Base-by-base conservation (phyloP, 1,140 invertebrate genomes). In the Drosophila leontia region DNA sequence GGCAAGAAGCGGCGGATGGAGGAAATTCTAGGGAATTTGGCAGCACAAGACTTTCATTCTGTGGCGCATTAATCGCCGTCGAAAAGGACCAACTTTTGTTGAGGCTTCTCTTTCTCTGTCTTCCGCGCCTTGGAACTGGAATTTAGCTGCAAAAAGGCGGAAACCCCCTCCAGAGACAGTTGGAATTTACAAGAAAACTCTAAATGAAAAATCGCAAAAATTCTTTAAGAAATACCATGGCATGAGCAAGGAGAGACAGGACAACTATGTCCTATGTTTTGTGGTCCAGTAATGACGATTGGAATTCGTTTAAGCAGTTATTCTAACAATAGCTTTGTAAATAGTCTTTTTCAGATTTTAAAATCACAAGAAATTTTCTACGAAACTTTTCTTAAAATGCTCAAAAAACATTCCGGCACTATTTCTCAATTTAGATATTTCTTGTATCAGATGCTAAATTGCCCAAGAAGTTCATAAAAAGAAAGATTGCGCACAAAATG, bases 1-100 rank as follows among this genome's bases (percentile, higher is more conserved):
- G 64, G 57, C 79, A 64, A 37, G 53, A 37, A 1, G 32, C 26
- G 51, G 35, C 5, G 57, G 15, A 17, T n/a, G 41, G 15, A 17
- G 26, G 41, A 75, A 78, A 85, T 90, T 79, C 74, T 77, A 67
- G 69, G 50, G 85, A 90, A 87, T 87, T 88, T 76, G 83, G 84
- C 74, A 90, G 67, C 74, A 72, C 32, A 71, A 57, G 74, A 68
- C 56, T 69, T 68, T 77, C 74, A 44, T 78, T 78, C 75, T 78
- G 75, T 56, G 67, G 39, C 85, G 70, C 81, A 88, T 90, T 90
- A 88, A 88, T 88, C 81, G 83, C 68, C 78, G 71, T 67, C 67
- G 71, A 75, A 78, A 90, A 88, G 86, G 85, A 88, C 85, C 75
- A 88, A 88, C 74, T 88, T 87, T 88, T 81, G 71, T 39, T 41